A percentile compares a stretch with the other conserved stretches of the same genome.
Conservation (phyloP, 2,113 vertebrate species). For the Zapus hudsonius region DNA sequence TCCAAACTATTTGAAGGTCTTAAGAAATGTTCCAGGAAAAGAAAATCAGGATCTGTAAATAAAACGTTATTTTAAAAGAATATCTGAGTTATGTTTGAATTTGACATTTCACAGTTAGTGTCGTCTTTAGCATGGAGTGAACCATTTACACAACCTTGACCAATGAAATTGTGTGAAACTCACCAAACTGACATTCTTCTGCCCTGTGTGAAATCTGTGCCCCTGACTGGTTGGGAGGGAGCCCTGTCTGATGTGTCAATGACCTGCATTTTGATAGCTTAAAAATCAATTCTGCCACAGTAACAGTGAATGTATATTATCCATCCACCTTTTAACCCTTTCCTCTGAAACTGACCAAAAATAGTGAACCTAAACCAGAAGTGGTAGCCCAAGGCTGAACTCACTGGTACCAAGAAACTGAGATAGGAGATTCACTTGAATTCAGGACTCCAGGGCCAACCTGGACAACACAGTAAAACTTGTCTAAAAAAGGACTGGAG, state of each 20-base stretch:
- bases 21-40: background rate
- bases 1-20: slow-evolving; percentile 64
- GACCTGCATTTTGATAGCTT: background rate
- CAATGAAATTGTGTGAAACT: slow-evolving; percentile 69
- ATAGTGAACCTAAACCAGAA: background rate
- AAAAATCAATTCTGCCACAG: background rate
- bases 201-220: slow-evolving; percentile 51
- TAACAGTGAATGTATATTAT: background rate
- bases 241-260: background rate
- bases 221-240: slow-evolving; percentile 25
- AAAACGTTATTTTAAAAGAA: slow-evolving; percentile 56
- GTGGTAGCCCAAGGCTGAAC: no score
- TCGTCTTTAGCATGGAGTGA: slow-evolving; percentile 61
- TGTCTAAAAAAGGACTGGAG: no score
- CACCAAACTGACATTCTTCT: slow-evolving; percentile 51
- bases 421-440: background rate
- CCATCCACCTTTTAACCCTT: background rate
- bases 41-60: slow-evolving; percentile 55
- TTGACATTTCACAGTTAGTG: slow-evolving; percentile 47
- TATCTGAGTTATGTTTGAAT: slow-evolving; percentile 60
- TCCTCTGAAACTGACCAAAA: background rate
- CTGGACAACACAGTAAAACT: no score
- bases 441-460: no score
- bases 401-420: background rate
- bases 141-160: slow-evolving; percentile 58